Evolutionary conservation across 2,888 invertebrate genomes (phyloP).

Genomic region (Neuroscelio doddi): DNA sequence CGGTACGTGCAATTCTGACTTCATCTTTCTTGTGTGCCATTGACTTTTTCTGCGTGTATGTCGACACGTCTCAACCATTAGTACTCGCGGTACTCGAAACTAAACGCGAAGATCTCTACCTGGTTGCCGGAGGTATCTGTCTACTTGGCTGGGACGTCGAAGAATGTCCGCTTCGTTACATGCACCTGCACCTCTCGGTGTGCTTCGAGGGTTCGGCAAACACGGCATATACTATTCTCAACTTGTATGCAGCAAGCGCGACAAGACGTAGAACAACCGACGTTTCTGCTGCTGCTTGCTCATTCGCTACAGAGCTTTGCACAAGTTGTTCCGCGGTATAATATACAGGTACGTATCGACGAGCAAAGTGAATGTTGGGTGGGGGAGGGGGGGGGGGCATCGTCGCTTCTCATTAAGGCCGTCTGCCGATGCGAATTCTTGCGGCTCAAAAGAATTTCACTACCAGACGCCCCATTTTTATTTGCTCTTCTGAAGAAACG

Average conservation of each 20-base stretch:
- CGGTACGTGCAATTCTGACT: neutral
- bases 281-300: too few relatives aligned
- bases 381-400: conserved; percentile 3
- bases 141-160: conserved; percentile 17
- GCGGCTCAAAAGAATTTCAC: conserved; percentile 29
- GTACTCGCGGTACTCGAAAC: conserved; percentile 34
- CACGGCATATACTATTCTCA: conserved; percentile 52
- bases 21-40: neutral
- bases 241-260: conserved; percentile 44
- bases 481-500: too few relatives aligned
- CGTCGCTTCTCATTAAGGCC: conserved; percentile 33
- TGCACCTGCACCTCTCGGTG: conserved; percentile 25
- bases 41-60: conserved; percentile 25
- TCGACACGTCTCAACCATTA: conserved; percentile 43
- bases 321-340: conserved; percentile 27
- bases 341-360: neutral
- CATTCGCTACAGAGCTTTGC: conserved; percentile 6
- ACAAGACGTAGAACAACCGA: too few relatives aligned
- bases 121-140: conserved; percentile 6
- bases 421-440: conserved; percentile 39
- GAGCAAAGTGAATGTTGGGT: conserved; percentile 4
- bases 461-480: conserved; percentile 37
- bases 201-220: conserved; percentile 53
- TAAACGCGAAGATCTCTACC: conserved; percentile 10
- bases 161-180: conserved; percentile 43